Percentiles rank a stretch among this genome's conserved stretches.
Conservation (phyloP, 2,113 vertebrate genomes). For the Trachemys scripta region DNA sequence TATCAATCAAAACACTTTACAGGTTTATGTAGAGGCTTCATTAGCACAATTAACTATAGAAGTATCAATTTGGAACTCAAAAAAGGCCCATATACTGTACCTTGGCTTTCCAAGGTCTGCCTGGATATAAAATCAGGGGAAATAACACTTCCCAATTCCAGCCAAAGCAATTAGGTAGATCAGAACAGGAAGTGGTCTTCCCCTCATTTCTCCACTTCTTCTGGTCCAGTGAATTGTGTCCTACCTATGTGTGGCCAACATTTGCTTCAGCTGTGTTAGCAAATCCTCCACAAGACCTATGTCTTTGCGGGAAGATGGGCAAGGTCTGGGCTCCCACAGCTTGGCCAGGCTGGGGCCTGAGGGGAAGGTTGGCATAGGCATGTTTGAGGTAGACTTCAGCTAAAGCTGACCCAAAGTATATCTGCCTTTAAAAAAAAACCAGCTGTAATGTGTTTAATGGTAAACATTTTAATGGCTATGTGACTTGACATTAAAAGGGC, state of each 20-base stretch:
- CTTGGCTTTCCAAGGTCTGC: not conserved
- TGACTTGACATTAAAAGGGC: constrained; percentile 53
- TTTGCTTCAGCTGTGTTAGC: not conserved
- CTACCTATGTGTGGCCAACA: not conserved
- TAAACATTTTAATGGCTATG: constrained; percentile 52
- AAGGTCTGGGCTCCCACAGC: not conserved
- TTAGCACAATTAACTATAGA: not conserved
- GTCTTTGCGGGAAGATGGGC: not conserved
- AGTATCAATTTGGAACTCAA: not conserved
- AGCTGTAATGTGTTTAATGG: not conserved
- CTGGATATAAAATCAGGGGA: not conserved
- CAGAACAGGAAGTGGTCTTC: constrained; percentile 57
- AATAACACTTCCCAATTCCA: not conserved
- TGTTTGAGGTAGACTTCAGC: not conserved
- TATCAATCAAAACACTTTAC: not conserved
- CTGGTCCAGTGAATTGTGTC: not conserved
- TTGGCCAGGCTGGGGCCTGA: not conserved
- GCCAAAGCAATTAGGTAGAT: not conserved
- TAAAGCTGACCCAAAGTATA: not conserved
- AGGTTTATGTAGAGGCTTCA: not conserved
- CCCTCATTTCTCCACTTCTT: not conserved
- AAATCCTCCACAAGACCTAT: not conserved
- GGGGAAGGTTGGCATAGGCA: not conserved
- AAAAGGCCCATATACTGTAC: not conserved
- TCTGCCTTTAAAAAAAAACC: not conserved